Evolutionary conservation across 2,113 vertebrate species (phyloP), one percentile per base, ranked within the genome.

Genomic region (Mustelus asterias): DNA sequence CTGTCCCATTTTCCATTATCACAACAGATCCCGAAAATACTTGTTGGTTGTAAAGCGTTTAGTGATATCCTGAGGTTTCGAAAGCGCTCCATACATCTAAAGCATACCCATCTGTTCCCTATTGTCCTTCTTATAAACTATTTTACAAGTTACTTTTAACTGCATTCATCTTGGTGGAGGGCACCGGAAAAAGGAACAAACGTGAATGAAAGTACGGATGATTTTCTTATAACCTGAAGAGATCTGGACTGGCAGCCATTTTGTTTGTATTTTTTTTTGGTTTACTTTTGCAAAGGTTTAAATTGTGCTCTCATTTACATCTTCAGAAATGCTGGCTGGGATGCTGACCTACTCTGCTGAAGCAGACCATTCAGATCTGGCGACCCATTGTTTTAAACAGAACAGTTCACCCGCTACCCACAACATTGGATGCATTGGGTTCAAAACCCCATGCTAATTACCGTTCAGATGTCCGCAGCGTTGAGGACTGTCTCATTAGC

Each of bases 371-470:
- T 48, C 13, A 29, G 44, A 44, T 54, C 69, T 95, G 69, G 70
- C 26, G 13, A 44, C 8, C 44, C 24, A 72, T 72, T 72, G 69
- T 72, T 48, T 72, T 95, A 54, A 72, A 20, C 10, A 33, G 13
- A 54, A 20, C 10, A 54, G 6, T 72, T 72, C 93, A 95, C 67
- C 13, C 24, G 11, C 60, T 33, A 72, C 26, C 65, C 24, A 44
- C 94, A 95, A 95, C 94, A 95, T 22, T 48, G 63, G 92, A 44
- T 29, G 65, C 63, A 13, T 54, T 54, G 94, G 5, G 69, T 54
- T 95, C 94, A 72, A 54, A 76, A 44, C 26, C 24, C 22, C 69
- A 33, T 95, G 67, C 44, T 76, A 95, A 72, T 95, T 72, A 95
- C 67, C 33, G 37, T 44, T 54, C 67, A 10, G 41, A 26, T 54